A percentile compares a stretch with the other conserved stretches of the same genome.
Conservation (phyloP, 1,140 invertebrate genomes). For the Megathymus violae region DNA sequence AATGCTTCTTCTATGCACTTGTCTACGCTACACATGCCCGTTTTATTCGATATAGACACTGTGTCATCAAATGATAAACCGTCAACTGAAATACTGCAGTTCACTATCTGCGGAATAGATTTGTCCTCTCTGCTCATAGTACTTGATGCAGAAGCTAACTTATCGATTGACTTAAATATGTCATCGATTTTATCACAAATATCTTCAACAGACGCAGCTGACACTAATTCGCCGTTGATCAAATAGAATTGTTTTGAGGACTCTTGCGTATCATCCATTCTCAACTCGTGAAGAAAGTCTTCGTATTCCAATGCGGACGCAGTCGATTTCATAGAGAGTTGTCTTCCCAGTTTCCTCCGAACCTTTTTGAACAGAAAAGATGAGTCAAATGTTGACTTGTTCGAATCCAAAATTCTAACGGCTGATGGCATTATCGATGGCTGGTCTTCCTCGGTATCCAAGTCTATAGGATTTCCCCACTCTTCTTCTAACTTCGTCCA, state of each 20-base stretch:
- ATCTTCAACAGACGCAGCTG: constrained; percentile 65
- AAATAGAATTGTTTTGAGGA: constrained; percentile 55
- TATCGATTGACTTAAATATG: constrained; percentile 71
- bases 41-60: constrained; percentile 29
- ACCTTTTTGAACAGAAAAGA: constrained; percentile 64
- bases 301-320: constrained; percentile 54
- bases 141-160: constrained; percentile 54
- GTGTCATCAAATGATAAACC: constrained; percentile 72
- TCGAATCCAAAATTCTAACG: constrained; percentile 59
- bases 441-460: constrained; percentile 64
- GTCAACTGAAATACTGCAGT: constrained; percentile 63
- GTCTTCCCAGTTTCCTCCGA: constrained; percentile 54
- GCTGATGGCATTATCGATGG: constrained; percentile 57
- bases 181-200: constrained; percentile 71
- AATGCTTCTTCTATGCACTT: constrained; percentile 68
- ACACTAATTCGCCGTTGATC: constrained; percentile 61
- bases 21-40: constrained; percentile 51
- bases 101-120: constrained; percentile 54
- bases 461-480: constrained; percentile 68
- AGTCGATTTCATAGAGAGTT: constrained; percentile 53
- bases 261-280: constrained; percentile 41
- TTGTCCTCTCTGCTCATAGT: constrained; percentile 48
- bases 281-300: constrained; percentile 58
- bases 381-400: constrained; percentile 64
- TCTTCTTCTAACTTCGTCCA: constrained; percentile 65